phyloP scores from a whole-genome alignment of 2,113 vertebrate genomes.

The Rhabdomys dilectus region DNA sequence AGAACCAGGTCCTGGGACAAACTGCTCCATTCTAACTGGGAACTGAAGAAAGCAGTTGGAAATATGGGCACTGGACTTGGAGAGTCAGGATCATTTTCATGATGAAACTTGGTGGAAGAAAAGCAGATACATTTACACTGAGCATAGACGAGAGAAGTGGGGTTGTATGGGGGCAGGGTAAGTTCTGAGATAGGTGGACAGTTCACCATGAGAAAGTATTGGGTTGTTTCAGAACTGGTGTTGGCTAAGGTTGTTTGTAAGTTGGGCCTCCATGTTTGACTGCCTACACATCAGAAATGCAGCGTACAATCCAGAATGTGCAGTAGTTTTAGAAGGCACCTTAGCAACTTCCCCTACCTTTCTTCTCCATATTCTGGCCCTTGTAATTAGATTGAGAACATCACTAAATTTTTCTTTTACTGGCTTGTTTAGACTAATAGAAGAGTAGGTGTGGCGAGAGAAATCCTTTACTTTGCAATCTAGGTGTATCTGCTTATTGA shows the following conservation, averaged over 20 bases:
- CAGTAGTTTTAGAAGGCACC: not conserved
- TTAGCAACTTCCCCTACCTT: too few species aligned
- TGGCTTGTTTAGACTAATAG: not conserved
- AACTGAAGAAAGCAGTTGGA: not conserved
- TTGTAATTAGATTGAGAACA: not conserved
- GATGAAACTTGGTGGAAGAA: not conserved
- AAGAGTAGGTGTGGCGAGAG: not conserved
- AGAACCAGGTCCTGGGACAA: not conserved
- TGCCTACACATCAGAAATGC: not conserved
- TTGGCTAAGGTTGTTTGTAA: not conserved
- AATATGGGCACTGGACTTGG: not conserved
- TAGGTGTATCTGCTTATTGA: slow-evolving; percentile 64
- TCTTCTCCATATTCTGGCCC: not conserved
- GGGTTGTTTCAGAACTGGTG: not conserved
- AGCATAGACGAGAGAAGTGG: too few species aligned
- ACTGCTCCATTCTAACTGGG: not conserved
- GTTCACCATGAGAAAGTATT: not conserved
- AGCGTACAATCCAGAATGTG: not conserved
- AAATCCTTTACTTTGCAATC: slow-evolving; percentile 52
- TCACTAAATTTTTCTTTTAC: not conserved
- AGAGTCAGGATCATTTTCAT: not conserved
- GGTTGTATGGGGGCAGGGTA: not conserved
- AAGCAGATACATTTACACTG: not conserved
- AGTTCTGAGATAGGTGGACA: not conserved
- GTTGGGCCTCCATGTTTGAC: not conserved